Base-by-base conservation (phyloP, 2,113 vertebrate species). In the Tupaia chinensis region DNA sequence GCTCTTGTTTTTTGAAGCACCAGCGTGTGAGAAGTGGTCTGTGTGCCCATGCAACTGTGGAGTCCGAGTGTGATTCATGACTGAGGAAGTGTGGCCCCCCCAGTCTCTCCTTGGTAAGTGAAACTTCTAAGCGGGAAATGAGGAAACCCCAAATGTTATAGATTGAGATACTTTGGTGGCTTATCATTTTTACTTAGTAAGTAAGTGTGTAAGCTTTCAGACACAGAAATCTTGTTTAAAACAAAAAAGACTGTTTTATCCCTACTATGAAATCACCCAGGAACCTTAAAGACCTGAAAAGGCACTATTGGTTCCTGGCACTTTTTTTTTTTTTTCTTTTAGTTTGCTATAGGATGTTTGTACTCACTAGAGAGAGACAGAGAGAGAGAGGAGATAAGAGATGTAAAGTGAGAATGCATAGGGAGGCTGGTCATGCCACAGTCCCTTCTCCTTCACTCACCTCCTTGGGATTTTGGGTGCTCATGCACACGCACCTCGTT, bases 51-150 rank as follows among this genome's bases (percentile, higher is more conserved):
- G 22, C 27, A 80, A 15, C 89, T 16, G 63, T 22, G 73, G 32
- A 20, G 34, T 29, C 14, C 73, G 10, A 11, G 58, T 3, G 72
- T 69, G 89, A 96, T 97, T 89, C 84, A 96, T 97, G 97, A 68
- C 10, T 15, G 11, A 93, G 80, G 89, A 69, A 80, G n/a, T 61
- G 0, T 1, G 2, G 15, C 11, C 77, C 44, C 3, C 17, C 61
- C 25, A 7, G 12, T 91, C 29, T 95, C 81, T 94, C n/a, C 87
- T 95, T 29, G 95, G 96, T 97, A 93, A 97, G 96, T 87, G 7
- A n/a, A 58, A 58, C 3, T 1, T 17, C 69, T 13, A 11, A 0
- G 3, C 14, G 20, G 53, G 25, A 79, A 16, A 29, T 5, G 74
- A 54, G 2, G 58, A 20, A 23, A 3, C 17, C 16, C 2, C 0